These are phyloP conservation scores for Thalassoma bifasciatum DNA, from an alignment of 2,113 vertebrate genomes.

Conservation along the genomic window DNA sequence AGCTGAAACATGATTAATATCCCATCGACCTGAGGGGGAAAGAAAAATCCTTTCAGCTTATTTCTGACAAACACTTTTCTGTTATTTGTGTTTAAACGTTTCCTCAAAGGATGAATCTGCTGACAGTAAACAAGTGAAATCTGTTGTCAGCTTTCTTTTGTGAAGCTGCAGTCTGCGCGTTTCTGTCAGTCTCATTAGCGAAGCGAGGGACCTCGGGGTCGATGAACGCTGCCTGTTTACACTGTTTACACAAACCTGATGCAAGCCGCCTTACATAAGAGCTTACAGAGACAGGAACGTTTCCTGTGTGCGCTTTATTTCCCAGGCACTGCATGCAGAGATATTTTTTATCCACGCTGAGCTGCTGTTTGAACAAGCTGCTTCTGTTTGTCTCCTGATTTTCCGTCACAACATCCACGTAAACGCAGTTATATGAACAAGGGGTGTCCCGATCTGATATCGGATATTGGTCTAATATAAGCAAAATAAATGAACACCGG, in stretches of 20 bases:
- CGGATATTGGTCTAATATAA: too few relatives aligned
- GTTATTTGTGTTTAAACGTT: neutral
- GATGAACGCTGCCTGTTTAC: slow-evolving; percentile 36
- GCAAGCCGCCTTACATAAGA: slow-evolving; percentile 10
- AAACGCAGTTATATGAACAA: neutral
- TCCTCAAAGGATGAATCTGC: slow-evolving; percentile 19
- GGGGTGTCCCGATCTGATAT: too few relatives aligned
- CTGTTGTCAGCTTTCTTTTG: slow-evolving; percentile 26
- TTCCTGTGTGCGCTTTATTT: slow-evolving; percentile 28
- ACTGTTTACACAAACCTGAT: slow-evolving; percentile 55
- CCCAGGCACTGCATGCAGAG: neutral
- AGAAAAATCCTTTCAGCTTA: neutral
- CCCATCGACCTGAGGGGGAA: neutral
- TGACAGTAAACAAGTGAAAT: slow-evolving; percentile 26
- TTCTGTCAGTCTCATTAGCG: slow-evolving; percentile 48
- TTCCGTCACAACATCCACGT: neutral
- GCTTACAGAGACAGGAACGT: neutral
- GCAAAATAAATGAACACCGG: too few relatives aligned
- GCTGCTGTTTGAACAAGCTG: neutral
- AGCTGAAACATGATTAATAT: neutral
- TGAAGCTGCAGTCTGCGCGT: slow-evolving; percentile 39
- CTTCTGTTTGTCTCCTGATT: neutral
- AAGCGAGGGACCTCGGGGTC: slow-evolving; percentile 14
- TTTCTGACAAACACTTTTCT: neutral
- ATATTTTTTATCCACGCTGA: neutral